A percentile compares a stretch with the other conserved stretches of the same genome.
phyloP scores from a whole-genome alignment of 2,888 invertebrate genomes.

The Cosmia pyralina region DNA sequence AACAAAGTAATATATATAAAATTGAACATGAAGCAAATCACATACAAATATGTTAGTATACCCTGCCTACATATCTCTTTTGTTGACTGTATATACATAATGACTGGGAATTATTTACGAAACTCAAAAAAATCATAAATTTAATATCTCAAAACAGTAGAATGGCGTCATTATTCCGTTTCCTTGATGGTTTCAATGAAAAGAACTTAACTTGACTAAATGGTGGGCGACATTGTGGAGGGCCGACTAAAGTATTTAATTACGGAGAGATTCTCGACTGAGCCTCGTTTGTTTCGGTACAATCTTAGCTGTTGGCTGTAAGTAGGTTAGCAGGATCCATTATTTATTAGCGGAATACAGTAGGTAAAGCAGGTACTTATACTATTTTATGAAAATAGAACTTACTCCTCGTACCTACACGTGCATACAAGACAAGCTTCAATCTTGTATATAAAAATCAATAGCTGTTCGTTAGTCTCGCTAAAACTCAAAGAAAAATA shows the following conservation, averaged over 20 bases:
- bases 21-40: too few relatives aligned
- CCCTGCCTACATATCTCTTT: too few relatives aligned
- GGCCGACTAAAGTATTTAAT: conserved; percentile 81
- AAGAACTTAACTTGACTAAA: conserved; percentile 70
- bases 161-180: conserved; percentile 69
- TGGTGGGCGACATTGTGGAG: conserved; percentile 72
- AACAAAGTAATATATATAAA: too few relatives aligned
- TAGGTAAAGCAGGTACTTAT: neutral
- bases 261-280: conserved; percentile 75
- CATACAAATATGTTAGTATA: too few relatives aligned
- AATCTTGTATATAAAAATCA: neutral
- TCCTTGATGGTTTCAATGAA: conserved; percentile 69
- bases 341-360: conserved; percentile 53
- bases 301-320: conserved; percentile 58
- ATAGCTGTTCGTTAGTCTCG: too few relatives aligned
- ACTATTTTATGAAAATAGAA: conserved; percentile 12
- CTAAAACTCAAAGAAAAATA: too few relatives aligned
- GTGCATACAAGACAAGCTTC: neutral
- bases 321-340: conserved; percentile 58
- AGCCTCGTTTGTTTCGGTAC: conserved; percentile 71
- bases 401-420: neutral
- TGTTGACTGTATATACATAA: too few relatives aligned
- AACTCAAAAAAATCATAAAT: conserved; percentile 16
- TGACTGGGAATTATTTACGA: conserved; percentile 3
- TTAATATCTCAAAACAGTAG: conserved; percentile 39